Percentiles rank a stretch among this genome's conserved stretches.
Evolutionary conservation across 2,797 vertebrate species (phyloP).

Genomic region (Sebastes oblongus): DNA sequence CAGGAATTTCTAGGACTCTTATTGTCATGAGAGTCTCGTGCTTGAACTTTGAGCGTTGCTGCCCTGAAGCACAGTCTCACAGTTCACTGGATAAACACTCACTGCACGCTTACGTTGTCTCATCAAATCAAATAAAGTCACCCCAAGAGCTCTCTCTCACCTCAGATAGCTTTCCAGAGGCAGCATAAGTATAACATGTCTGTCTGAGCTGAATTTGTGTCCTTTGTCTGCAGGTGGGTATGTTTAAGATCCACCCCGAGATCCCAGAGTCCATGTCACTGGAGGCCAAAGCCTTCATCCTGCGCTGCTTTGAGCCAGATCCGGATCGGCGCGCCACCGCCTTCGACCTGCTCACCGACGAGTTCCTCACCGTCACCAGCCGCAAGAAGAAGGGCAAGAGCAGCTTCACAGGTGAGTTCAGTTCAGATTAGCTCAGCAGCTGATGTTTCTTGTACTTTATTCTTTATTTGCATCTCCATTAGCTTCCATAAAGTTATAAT

Average conservation of each 20-base stretch:
- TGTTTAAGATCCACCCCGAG: constrained; percentile 99
- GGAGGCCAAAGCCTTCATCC: constrained; percentile 96
- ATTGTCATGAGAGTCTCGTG: neutral
- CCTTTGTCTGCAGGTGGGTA: constrained; percentile 87
- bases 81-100: neutral
- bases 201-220: neutral
- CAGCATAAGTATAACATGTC: neutral
- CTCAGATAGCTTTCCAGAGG: neutral
- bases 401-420: constrained; percentile 86
- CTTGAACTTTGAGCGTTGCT: constrained; percentile 22
- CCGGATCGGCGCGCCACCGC: constrained; percentile 93
- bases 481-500: neutral
- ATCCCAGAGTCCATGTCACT: constrained; percentile 97
- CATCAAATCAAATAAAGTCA: neutral
- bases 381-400: constrained; percentile 91
- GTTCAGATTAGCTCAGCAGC: neutral
- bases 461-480: neutral
- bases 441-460: neutral
- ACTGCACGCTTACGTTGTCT: neutral
- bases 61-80: neutral
- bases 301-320: constrained; percentile 96
- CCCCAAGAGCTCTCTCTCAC: neutral
- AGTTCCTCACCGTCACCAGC: constrained; percentile 97
- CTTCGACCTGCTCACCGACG: constrained; percentile 91
- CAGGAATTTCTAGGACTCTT: constrained; percentile 45